Evolutionary conservation across 1,140 invertebrate genomes (phyloP), one percentile per base, ranked within the genome.

Genomic region (Conus betulinus): DNA sequence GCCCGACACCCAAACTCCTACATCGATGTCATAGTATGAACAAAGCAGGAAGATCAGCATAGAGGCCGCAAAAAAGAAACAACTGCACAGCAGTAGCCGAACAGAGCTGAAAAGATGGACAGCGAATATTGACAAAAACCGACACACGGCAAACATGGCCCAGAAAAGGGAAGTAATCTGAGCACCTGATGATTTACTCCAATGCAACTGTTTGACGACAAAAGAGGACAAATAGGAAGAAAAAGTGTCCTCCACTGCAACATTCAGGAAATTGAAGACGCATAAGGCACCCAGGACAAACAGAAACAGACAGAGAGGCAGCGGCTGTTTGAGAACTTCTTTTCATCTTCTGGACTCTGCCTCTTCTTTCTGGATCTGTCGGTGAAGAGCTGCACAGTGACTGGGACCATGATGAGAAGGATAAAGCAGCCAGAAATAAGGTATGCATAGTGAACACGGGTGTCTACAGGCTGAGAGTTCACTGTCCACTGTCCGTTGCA

Each of bases 241-340:
- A 86, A 92, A 92, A 10, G 89, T 92, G 85, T 93, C 92, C 84
- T 93, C 92, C 23, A 93, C 89, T 81, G 89, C 89, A 25, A 89
- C 91, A 63, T 93, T 92, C 15, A 87, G 17, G 39, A 91, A 85
- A 84, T 89, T 88, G 27, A 89, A 85, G 4, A 81, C 39, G 84
- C 88, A 88, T 6, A 91, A 53, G 15, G 91, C 52, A 25, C 85
- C 8, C 67, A 86, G 39, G 0, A 90, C 60, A 17, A 90, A 74
- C 3, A 89, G 57, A n/a, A 89, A 79, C 5, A 89, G 52, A 52
- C 84, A 8, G 25, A 60, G 17, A 15, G 87, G 86, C 27, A 82
- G n/a, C 52, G 89, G 89, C 51, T 88, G 87, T 57, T 85, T 90
- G 6, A 52, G 53, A 39, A 27, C n/a, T 74, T 87, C 57, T 52